Evolutionary conservation across 2,113 vertebrate genomes (phyloP).

Genomic region (Lophotis ruficrista): DNA sequence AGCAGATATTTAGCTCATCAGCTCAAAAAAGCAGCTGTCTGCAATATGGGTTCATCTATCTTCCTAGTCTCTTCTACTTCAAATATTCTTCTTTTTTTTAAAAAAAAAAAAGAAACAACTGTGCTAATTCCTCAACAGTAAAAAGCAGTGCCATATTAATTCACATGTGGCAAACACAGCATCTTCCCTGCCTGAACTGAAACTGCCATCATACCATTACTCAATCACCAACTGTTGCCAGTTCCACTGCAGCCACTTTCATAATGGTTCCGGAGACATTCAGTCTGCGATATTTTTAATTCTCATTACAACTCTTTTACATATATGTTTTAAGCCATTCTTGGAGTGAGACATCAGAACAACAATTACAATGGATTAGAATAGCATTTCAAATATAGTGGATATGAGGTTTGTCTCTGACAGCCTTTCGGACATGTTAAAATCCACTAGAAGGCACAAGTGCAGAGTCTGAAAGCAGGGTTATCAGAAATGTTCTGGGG

Average conservation of each 20-base stretch:
- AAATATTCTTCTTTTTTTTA: neutral
- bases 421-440: rapidly evolving
- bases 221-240: conserved; percentile 15
- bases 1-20: neutral
- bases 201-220: conserved; percentile 23
- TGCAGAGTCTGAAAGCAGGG: neutral
- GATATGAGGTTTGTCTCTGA: neutral
- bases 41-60: conserved; percentile 45
- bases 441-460: neutral
- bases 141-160: conserved; percentile 38
- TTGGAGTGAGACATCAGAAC: neutral
- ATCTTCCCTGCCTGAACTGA: conserved; percentile 4
- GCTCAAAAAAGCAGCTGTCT: conserved; percentile 47
- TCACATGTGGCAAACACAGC: conserved; percentile 55
- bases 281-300: conserved; percentile 27
- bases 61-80: conserved; percentile 5
- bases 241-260: conserved; percentile 31
- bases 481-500: neutral
- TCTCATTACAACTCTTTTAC: conserved; percentile 21
- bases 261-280: neutral
- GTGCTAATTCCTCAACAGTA: conserved; percentile 9
- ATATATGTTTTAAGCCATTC: conserved; percentile 2
- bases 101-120: neutral
- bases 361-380: neutral
- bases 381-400: neutral